These are phyloP conservation scores for Drosophila anceps DNA, from an alignment of 2,888 invertebrate species.

Conservation along the genomic window DNA sequence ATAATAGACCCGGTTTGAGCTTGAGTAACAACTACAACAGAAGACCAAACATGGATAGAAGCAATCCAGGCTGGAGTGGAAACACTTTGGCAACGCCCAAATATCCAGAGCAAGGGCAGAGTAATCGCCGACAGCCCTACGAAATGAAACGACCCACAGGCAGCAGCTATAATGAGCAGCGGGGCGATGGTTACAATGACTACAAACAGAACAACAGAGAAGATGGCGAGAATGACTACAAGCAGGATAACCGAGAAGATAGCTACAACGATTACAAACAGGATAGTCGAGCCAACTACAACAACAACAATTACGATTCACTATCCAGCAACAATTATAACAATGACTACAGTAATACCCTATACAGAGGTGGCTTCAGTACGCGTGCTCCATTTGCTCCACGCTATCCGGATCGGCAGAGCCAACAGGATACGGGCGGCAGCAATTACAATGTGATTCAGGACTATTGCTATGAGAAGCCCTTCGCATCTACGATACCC, in stretches of 20 bases:
- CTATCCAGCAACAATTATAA: constrained; percentile 5
- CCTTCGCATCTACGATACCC: constrained; percentile 49
- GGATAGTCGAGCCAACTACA: constrained; percentile 7
- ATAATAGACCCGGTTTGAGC: constrained; percentile 16
- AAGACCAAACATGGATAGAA: constrained; percentile 7
- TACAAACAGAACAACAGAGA: constrained; percentile 1
- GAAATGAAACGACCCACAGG: constrained; percentile 23
- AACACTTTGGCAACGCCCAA: constrained; percentile 7
- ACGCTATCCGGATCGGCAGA: constrained; percentile 24
- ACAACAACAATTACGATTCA: constrained; percentile 20
- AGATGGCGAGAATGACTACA: constrained; percentile 9
- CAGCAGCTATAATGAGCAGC: constrained; percentile 56
- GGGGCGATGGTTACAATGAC: constrained; percentile 14
- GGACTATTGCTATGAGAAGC: constrained; percentile 73
- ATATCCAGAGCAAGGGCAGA: background rate
- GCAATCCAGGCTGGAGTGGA: constrained; percentile 23
- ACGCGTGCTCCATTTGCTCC: constrained; percentile 45
- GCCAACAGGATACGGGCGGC: constrained; percentile 19
- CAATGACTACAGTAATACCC: constrained; percentile 31
- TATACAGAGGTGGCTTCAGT: constrained; percentile 10
- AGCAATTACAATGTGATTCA: constrained; percentile 67
- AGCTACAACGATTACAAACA: constrained; percentile 3
- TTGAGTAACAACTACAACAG: constrained; percentile 10
- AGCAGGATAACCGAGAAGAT: constrained; percentile 6
- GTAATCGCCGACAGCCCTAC: constrained; percentile 21